Evolutionary conservation across 2,888 invertebrate species (phyloP).

Genomic region (Rhamphomyia laevipes): DNA sequence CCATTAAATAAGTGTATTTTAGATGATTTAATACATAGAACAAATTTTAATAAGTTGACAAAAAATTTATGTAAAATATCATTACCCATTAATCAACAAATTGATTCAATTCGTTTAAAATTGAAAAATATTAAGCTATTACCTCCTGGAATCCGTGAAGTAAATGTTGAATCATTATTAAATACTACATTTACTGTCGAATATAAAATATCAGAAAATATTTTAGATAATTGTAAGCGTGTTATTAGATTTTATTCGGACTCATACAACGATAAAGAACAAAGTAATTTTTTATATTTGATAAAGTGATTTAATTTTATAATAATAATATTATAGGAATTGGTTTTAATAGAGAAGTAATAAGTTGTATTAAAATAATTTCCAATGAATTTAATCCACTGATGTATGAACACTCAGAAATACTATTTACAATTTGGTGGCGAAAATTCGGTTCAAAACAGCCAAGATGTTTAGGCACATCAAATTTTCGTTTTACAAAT

Average conservation of each 20-base stretch:
- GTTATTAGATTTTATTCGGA: conserved; percentile 12
- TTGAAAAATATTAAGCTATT: conserved; percentile 2
- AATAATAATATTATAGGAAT: conserved; percentile 7
- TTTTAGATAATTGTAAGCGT: conserved; percentile 7
- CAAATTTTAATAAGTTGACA: background rate
- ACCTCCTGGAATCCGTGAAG: conserved; percentile 8
- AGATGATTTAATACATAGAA: too few species aligned
- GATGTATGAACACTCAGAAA: conserved; percentile 5
- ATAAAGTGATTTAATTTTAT: background rate
- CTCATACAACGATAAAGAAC: conserved; percentile 7
- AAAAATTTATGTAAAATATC: background rate
- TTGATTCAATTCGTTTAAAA: conserved; percentile 9
- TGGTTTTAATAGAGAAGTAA: conserved; percentile 9
- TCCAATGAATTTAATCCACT: conserved; percentile 3
- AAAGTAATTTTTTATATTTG: conserved; percentile 6
- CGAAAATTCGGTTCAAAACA: conserved; percentile 10
- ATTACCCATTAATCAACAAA: background rate
- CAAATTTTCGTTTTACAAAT: conserved; percentile 9
- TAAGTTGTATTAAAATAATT: conserved; percentile 9
- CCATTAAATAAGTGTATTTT: conserved; percentile 30
- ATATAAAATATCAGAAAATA: conserved; percentile 10
- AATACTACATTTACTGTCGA: conserved; percentile 10
- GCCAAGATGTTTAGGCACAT: conserved; percentile 11
- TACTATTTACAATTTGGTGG: conserved; percentile 13
- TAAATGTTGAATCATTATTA: conserved; percentile 5